A percentile compares a stretch with the other conserved stretches of the same genome.
Conservation (phyloP, 1,140 invertebrate species). For the Pomacea maculata region DNA sequence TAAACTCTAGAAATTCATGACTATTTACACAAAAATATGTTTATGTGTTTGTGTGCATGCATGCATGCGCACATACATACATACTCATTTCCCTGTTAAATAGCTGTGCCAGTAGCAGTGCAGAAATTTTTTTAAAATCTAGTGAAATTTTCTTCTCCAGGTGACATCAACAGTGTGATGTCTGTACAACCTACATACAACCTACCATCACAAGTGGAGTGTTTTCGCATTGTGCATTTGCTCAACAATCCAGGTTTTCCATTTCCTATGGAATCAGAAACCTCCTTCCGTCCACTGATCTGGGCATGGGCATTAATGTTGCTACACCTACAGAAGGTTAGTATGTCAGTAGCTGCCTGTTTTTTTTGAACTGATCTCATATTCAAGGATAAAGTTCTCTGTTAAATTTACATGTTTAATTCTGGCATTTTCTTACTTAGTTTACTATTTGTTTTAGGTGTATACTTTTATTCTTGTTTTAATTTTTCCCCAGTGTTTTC, state of each 20-base stretch:
- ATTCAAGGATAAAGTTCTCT: too few species aligned
- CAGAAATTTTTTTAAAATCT: not conserved
- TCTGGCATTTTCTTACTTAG: too few species aligned
- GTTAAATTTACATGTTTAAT: too few species aligned
- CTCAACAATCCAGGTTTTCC: slow-evolving; percentile 31
- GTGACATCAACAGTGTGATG: slow-evolving; percentile 38
- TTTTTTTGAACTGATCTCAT: too few species aligned
- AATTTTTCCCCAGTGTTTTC: too few species aligned
- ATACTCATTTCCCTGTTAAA: not conserved
- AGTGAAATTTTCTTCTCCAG: slow-evolving; percentile 18
- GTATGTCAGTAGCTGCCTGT: not conserved
- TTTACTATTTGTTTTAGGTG: too few species aligned
- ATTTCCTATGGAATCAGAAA: slow-evolving; percentile 5
- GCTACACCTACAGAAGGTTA: slow-evolving; percentile 29
- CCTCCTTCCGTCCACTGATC: slow-evolving; percentile 2
- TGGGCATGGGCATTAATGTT: slow-evolving; percentile 37
- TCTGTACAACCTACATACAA: slow-evolving; percentile 17
- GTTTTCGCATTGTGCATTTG: slow-evolving; percentile 28
- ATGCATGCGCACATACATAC: too few species aligned
- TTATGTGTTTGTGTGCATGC: not conserved
- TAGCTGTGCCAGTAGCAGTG: not conserved
- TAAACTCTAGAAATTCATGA: too few species aligned
- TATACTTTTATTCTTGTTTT: too few species aligned
- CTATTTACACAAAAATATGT: not conserved
- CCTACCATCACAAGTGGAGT: slow-evolving; percentile 14